Percentiles rank a stretch among this genome's conserved stretches.
These are phyloP conservation scores for Girardinus metallicus DNA, from an alignment of 2,797 vertebrate genomes.

Conservation along the genomic window DNA sequence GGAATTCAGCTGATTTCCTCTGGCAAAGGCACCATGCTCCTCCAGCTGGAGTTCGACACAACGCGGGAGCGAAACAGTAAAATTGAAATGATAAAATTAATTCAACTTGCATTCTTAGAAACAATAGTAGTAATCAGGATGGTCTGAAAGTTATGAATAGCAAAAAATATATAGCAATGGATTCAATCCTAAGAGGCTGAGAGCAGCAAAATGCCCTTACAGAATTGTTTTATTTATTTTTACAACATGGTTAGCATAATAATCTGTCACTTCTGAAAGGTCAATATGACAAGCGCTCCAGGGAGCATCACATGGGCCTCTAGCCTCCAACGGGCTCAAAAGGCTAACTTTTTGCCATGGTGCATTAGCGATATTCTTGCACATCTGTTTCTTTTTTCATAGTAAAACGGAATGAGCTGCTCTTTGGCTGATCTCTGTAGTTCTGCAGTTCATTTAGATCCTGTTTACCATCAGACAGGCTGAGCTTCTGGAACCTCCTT, in stretches of 20 bases:
- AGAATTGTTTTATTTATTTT: slow-evolving; percentile 1
- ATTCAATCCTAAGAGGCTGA: slow-evolving; percentile 18
- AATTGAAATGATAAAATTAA: slow-evolving; percentile 64
- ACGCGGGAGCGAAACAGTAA: slow-evolving; percentile 50
- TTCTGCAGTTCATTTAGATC: slow-evolving; percentile 21
- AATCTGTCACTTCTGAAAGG: slow-evolving; percentile 44
- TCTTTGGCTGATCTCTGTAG: slow-evolving; percentile 35
- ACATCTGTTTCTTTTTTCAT: slow-evolving; percentile 39
- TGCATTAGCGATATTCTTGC: slow-evolving; percentile 26
- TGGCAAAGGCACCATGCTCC: slow-evolving; percentile 44
- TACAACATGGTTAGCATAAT: slow-evolving; percentile 35
- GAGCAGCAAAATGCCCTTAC: slow-evolving; percentile 21
- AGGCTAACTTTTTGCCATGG: background rate
- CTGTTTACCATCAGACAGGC: background rate
- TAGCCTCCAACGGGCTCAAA: slow-evolving; percentile 2
- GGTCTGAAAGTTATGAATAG: slow-evolving; percentile 42
- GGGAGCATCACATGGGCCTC: slow-evolving; percentile 23
- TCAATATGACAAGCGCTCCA: slow-evolving; percentile 31
- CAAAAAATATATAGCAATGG: slow-evolving; percentile 25
- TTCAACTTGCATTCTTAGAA: slow-evolving; percentile 43
- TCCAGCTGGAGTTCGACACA: slow-evolving; percentile 60
- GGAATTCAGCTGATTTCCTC: slow-evolving; percentile 67
- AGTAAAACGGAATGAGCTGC: slow-evolving; percentile 29
- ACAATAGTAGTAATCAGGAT: slow-evolving; percentile 63
- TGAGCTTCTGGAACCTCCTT: background rate